phyloP scores from a whole-genome alignment of 1,140 invertebrate genomes.

The Laupala kohalensis region DNA sequence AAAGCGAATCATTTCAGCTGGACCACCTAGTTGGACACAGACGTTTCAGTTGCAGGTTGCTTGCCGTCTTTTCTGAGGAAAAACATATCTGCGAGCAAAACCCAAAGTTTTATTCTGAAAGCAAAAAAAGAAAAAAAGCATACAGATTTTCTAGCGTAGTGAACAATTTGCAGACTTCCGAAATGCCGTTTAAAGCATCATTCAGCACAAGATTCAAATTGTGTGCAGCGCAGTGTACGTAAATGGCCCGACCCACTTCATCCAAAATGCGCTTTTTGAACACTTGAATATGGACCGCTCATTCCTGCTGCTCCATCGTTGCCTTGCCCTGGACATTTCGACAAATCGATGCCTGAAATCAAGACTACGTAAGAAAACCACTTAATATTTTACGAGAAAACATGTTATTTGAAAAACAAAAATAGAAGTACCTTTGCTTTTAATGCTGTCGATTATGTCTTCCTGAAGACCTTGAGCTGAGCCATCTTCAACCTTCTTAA shows the following conservation, averaged over 20 bases:
- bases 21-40: conserved; percentile 6
- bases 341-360: conserved; percentile 3
- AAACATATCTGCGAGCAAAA: conserved; percentile 11
- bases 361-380: too few relatives aligned
- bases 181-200: conserved; percentile 20
- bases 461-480: conserved; percentile 16
- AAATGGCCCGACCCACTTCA: conserved; percentile 17
- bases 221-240: conserved; percentile 19
- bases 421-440: conserved; percentile 18
- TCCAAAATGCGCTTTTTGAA: conserved; percentile 18
- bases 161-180: conserved; percentile 18
- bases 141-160: conserved; percentile 15
- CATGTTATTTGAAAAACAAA: too few relatives aligned
- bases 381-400: too few relatives aligned
- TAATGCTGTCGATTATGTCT: conserved; percentile 18
- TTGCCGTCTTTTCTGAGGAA: neutral
- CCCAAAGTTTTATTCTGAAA: conserved; percentile 20
- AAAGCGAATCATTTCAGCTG: neutral
- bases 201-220: conserved; percentile 20
- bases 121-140: conserved; percentile 21
- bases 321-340: conserved; percentile 18
- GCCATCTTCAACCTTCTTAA: conserved; percentile 19
- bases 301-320: conserved; percentile 18
- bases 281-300: conserved; percentile 15
- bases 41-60: neutral